Base-by-base conservation (phyloP, 2,113 vertebrate species). In the Coryphaenoides rupestris region DNA sequence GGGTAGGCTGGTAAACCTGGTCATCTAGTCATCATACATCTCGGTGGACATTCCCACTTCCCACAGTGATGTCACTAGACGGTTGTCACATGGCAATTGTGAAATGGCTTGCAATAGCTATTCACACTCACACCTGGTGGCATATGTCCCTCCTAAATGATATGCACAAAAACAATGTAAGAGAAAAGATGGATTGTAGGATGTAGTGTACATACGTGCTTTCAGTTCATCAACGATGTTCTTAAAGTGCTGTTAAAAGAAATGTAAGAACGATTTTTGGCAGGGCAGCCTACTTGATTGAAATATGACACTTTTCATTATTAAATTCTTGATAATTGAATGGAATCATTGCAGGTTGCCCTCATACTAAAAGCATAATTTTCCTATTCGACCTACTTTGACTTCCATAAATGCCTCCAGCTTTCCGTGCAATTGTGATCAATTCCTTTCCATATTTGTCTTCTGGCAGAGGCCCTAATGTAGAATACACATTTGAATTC, bases 391-490 rank as follows among this genome's bases (percentile, higher is more conserved):
- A 65, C 75, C 72, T 21, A 98, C 96, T n/a, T 94, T 92, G 82
- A 94, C 92, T 86, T 96, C n/a, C 96, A 15, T 89, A 91, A 54
- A 94, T 87, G 49, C 95, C 95, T 0, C 95, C 94, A 0, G 94
- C 90, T 70, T 97, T 98, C 46, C 91, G 89, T 0, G 95, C 94
- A 0, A 98, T 96, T 55, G 94, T 88, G 19, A 98, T 70, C 70
- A 98, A 76, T 65, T 98, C 95, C 61, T 96, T 98, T 24, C 96
- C 96, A 0, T 98, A 98, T 63, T 91, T 92, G 66, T 98, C 96
- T 76, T 98, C 96, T 1, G n/a, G 94, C 94, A 24, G 92, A 90
- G 16, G 95, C 95, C 83, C 96, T 98, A n/a, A 74, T 1, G 40
- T 15, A 1, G 6, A 70, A 13, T 23, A 40, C 33, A 3, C 46